These are phyloP conservation scores for Ceryle rudis DNA, from an alignment of 2,797 vertebrate species.

Conservation along the genomic window DNA sequence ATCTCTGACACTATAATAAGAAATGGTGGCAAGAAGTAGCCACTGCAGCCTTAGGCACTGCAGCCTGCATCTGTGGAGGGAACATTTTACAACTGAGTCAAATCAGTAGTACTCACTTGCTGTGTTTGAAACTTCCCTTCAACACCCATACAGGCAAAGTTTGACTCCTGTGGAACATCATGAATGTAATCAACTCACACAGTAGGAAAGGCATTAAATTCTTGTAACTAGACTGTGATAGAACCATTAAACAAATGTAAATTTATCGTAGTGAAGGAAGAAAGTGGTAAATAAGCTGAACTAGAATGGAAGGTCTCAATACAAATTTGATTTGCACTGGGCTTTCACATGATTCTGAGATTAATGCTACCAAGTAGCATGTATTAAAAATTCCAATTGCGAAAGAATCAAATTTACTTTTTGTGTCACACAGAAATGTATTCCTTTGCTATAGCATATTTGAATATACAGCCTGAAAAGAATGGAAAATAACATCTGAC, in stretches of 20 bases:
- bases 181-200: not conserved
- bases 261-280: not conserved
- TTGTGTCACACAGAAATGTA: not conserved
- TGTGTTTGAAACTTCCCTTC: not conserved
- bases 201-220: not conserved
- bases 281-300: not conserved
- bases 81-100: not conserved
- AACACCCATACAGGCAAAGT: not conserved
- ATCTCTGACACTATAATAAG: not conserved
- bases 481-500: not conserved
- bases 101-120: not conserved
- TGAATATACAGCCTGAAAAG: not conserved
- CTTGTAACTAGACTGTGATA: not conserved
- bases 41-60: fast-evolving
- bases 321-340: not conserved
- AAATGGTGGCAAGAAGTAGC: not conserved
- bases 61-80: not conserved
- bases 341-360: not conserved
- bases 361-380: not conserved
- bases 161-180: not conserved
- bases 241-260: not conserved
- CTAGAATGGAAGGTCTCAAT: not conserved
- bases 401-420: not conserved
- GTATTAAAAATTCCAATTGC: not conserved
- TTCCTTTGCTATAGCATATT: not conserved